phyloP scores from a whole-genome alignment of 2,888 invertebrate genomes.

The Anticlea derivata region DNA sequence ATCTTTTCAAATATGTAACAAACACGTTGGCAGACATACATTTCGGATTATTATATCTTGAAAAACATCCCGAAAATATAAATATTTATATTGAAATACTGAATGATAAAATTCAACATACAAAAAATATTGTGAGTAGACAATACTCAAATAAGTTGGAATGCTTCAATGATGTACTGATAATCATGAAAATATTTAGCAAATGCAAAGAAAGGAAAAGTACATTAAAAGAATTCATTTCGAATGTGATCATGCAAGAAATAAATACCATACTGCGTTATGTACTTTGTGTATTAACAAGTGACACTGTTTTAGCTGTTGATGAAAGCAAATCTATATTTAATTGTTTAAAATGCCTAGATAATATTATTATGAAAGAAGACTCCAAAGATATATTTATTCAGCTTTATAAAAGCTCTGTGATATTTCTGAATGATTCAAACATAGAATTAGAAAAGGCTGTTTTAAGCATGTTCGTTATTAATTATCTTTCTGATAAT shows the following conservation, averaged over 20 bases:
- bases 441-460: constrained; percentile 50
- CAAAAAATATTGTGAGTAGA: constrained; percentile 52
- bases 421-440: constrained; percentile 52
- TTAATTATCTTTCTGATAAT: constrained; percentile 49
- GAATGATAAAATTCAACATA: constrained; percentile 46
- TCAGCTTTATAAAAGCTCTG: constrained; percentile 53
- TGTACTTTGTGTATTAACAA: constrained; percentile 49
- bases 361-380: constrained; percentile 19
- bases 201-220: constrained; percentile 40
- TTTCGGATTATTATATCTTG: constrained; percentile 54
- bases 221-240: constrained; percentile 31
- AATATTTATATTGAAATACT: constrained; percentile 46
- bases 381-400: constrained; percentile 43
- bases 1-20: constrained; percentile 45
- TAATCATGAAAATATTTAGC: constrained; percentile 48
- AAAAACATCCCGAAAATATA: constrained; percentile 46
- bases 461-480: constrained; percentile 52
- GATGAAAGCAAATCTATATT: constrained; percentile 50
- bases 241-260: constrained; percentile 41
- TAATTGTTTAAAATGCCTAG: constrained; percentile 39
- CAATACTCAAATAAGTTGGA: constrained; percentile 62
- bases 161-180: constrained; percentile 55
- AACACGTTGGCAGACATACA: constrained; percentile 49
- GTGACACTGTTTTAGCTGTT: constrained; percentile 46
- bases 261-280: constrained; percentile 54